phyloP scores from a whole-genome alignment of 1,140 invertebrate species.

The Plectrocnemia conspersa region DNA sequence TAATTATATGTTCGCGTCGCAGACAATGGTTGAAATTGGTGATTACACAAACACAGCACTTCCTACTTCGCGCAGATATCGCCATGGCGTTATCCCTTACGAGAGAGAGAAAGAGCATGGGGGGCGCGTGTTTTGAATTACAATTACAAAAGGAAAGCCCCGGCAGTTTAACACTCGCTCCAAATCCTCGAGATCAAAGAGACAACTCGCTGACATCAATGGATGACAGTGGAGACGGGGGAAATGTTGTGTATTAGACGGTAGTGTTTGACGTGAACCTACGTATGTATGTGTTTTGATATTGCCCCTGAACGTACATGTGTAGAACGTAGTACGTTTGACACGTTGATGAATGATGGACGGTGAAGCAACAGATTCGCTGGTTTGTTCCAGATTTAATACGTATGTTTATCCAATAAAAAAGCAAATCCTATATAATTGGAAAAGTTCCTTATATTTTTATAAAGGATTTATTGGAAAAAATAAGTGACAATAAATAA shows the following conservation, averaged over 20 bases:
- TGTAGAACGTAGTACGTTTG: not conserved
- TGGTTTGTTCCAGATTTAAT: too few species aligned
- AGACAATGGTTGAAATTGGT: conserved; percentile 8
- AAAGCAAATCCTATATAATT: too few species aligned
- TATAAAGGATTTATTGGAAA: too few species aligned
- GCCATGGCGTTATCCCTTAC: conserved; percentile 25
- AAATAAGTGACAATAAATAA: too few species aligned
- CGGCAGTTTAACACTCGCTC: conserved; percentile 24
- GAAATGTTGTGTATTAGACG: not conserved
- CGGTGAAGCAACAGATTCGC: too few species aligned
- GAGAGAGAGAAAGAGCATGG: too few species aligned
- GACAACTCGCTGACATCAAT: conserved; percentile 30
- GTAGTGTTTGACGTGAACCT: not conserved
- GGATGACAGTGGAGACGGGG: conserved; percentile 12
- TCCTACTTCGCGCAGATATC: too few species aligned
- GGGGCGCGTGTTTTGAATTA: conserved; percentile 32
- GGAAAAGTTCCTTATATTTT: too few species aligned
- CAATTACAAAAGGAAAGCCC: conserved; percentile 28
- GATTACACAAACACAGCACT: conserved; percentile 24
- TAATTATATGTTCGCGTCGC: not conserved
- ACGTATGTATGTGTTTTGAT: conserved; percentile 11
- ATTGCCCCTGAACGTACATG: not conserved
- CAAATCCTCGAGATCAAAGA: conserved; percentile 27
- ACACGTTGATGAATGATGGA: not conserved
- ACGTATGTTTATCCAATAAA: too few species aligned